A percentile compares a stretch with the other conserved stretches of the same genome.
phyloP scores from a whole-genome alignment of 2,888 invertebrate genomes.

The Phlogophora meticulosa region DNA sequence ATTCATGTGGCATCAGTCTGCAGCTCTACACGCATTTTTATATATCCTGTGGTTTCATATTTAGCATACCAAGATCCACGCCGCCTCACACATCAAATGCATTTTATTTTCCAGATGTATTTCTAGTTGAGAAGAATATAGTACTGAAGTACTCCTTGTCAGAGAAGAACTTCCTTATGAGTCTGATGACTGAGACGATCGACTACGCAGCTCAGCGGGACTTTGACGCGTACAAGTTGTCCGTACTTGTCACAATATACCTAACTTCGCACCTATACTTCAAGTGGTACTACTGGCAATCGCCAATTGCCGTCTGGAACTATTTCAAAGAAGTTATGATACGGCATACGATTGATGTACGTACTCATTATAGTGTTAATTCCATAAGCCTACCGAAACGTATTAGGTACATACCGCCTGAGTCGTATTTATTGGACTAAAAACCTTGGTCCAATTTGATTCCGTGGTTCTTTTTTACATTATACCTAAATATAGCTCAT shows the following conservation, averaged over 20 bases:
- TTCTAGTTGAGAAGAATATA: constrained; percentile 79
- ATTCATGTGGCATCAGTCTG: no score
- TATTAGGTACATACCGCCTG: no score
- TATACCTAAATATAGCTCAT: no score
- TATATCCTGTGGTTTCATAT: no score
- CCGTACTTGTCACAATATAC: constrained; percentile 81
- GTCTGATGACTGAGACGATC: constrained; percentile 76
- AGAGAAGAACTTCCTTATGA: constrained; percentile 79
- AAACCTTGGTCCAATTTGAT: no score
- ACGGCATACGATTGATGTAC: constrained; percentile 84
- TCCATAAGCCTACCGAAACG: neutral
- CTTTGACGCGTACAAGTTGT: constrained; percentile 77
- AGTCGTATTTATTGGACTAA: no score
- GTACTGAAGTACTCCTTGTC: constrained; percentile 75
- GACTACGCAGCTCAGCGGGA: constrained; percentile 82
- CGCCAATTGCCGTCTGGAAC: constrained; percentile 78
- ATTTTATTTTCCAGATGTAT: constrained; percentile 67
- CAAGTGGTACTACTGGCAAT: constrained; percentile 83
- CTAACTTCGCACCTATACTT: constrained; percentile 80
- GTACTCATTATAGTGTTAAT: constrained; percentile 3
- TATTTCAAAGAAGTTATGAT: constrained; percentile 85
- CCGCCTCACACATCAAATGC: neutral
- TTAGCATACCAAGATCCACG: no score
- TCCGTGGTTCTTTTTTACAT: no score
- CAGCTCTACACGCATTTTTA: no score